A percentile compares a stretch with the other conserved stretches of the same genome.
phyloP scores from a whole-genome alignment of 2,797 vertebrate species.

The Neosilurus mollespiculum region DNA sequence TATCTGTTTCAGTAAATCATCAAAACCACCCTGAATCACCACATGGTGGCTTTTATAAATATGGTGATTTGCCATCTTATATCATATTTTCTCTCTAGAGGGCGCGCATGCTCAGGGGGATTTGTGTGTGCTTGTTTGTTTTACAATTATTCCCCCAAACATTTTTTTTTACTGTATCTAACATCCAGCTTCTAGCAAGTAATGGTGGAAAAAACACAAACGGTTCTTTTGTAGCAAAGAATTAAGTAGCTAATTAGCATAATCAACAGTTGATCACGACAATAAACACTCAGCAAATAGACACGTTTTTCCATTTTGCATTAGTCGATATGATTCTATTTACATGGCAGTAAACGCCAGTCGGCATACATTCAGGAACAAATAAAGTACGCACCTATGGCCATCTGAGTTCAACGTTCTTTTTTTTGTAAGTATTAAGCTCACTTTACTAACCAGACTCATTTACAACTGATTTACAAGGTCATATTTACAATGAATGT shows the following conservation, averaged over 20 bases:
- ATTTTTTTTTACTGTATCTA: neutral
- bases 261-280: conserved; percentile 54
- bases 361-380: conserved; percentile 78
- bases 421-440: conserved; percentile 7
- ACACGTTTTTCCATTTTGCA: conserved; percentile 60
- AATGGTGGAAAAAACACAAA: conserved; percentile 31
- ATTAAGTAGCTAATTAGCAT: conserved; percentile 59
- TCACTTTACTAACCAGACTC: conserved; percentile 31
- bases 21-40: neutral
- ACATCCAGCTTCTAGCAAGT: conserved; percentile 22
- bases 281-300: conserved; percentile 68
- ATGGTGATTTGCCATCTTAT: conserved; percentile 9
- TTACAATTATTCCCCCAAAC: neutral
- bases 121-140: conserved; percentile 40
- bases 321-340: conserved; percentile 67
- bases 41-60: conserved; percentile 5
- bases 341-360: conserved; percentile 79
- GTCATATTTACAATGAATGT: conserved; percentile 56
- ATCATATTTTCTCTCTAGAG: conserved; percentile 26
- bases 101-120: neutral
- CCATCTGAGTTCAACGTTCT: conserved; percentile 27
- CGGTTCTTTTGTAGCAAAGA: conserved; percentile 45
- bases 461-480: conserved; percentile 47
- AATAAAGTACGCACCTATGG: conserved; percentile 35
- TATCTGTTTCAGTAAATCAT: conserved; percentile 43